Conservation (phyloP, 2,888 invertebrate genomes). For the Pterostichus niger region DNA sequence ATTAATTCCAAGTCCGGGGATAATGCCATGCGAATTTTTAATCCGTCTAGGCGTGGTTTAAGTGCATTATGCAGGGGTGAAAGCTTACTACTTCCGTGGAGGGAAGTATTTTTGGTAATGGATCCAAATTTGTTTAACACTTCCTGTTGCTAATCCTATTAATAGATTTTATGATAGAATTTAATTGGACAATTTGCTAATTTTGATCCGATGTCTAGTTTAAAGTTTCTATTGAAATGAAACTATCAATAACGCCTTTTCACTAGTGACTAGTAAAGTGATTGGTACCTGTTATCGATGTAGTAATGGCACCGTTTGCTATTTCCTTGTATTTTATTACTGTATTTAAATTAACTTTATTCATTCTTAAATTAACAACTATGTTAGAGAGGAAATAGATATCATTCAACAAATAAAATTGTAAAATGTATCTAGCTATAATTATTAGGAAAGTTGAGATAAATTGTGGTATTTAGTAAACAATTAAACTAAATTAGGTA, state of each 20-base stretch:
- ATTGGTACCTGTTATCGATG: too few species aligned
- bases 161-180: not conserved
- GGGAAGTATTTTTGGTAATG: constrained; percentile 4
- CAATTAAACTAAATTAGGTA: too few species aligned
- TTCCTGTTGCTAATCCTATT: constrained; percentile 10
- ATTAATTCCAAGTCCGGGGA: constrained; percentile 37
- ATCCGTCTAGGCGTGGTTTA: constrained; percentile 32
- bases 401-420: too few species aligned
- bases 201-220: not conserved
- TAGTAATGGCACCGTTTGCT: too few species aligned
- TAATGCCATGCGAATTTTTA: constrained; percentile 46
- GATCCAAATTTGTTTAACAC: not conserved
- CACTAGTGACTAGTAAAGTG: not conserved
- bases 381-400: too few species aligned
- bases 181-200: constrained; percentile 8
- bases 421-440: too few species aligned
- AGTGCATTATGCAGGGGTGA: not conserved
- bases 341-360: too few species aligned
- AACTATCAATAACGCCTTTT: constrained; percentile 16
- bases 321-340: too few species aligned
- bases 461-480: too few species aligned
- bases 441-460: too few species aligned
- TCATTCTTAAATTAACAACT: too few species aligned
- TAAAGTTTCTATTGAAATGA: constrained; percentile 6
- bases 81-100: constrained; percentile 12